A percentile compares a stretch with the other conserved stretches of the same genome.
Evolutionary conservation across 2,113 vertebrate genomes (phyloP).

Genomic region (Furnarius figulus): DNA sequence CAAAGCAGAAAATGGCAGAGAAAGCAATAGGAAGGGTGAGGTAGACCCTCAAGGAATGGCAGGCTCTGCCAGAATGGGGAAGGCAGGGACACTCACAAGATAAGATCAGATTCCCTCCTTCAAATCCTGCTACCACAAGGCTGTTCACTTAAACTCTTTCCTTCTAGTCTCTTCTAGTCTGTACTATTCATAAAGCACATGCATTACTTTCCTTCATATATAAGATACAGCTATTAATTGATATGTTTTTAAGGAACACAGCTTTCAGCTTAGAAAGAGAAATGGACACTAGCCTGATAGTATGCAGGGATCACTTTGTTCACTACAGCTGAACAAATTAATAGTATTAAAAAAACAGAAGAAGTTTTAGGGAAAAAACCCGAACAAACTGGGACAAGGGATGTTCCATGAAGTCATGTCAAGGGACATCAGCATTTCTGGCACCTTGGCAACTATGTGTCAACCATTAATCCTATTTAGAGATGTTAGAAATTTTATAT

Average conservation of each 20-base stretch:
- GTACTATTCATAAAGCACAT: not conserved
- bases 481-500: not conserved
- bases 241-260: not conserved
- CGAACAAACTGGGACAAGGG: not conserved
- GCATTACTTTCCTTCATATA: not conserved
- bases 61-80: accelerated
- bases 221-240: not conserved
- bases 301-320: not conserved
- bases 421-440: not conserved
- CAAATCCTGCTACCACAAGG: not conserved
- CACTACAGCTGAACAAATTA: not conserved
- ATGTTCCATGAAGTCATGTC: not conserved
- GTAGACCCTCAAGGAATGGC: not conserved
- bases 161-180: not conserved
- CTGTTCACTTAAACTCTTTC: not conserved
- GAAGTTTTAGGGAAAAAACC: not conserved
- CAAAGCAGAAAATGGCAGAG: not conserved
- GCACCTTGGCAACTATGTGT: not conserved
- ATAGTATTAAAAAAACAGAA: not conserved
- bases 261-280: not conserved
- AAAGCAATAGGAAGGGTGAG: not conserved
- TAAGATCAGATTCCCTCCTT: not conserved
- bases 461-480: not conserved
- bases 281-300: not conserved
- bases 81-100: not conserved